Evolutionary conservation across 2,113 vertebrate species (phyloP).

Genomic region (Gobiocypris rarus): DNA sequence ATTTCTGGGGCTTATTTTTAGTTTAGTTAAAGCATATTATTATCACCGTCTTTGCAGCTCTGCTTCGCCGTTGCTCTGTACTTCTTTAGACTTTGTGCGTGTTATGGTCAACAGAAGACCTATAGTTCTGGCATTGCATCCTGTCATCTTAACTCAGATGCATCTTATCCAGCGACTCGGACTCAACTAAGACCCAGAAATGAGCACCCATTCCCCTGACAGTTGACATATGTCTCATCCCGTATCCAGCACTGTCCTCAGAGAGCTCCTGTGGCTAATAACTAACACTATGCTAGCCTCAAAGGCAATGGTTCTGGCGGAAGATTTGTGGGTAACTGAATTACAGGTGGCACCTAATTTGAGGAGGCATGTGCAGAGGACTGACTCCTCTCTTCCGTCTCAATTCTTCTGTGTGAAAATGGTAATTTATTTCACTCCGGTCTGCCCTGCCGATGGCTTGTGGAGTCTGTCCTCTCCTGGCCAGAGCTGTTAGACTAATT

Average conservation of each 20-base stretch:
- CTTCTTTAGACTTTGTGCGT: neutral
- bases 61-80: neutral
- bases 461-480: conserved; percentile 38
- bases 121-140: neutral
- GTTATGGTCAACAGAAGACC: conserved; percentile 26
- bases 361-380: conserved; percentile 40
- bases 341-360: conserved; percentile 49
- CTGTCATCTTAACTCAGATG: conserved; percentile 16
- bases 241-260: neutral
- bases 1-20: conserved; percentile 1
- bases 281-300: conserved; percentile 16
- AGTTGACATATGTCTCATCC: conserved; percentile 29
- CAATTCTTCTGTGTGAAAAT: conserved; percentile 36
- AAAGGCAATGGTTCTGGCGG: neutral
- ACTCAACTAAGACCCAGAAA: conserved; percentile 3
- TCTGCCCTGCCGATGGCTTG: conserved; percentile 11
- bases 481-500: conserved; percentile 38
- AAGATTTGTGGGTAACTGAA: conserved; percentile 42
- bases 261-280: conserved; percentile 27
- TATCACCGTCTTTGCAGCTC: neutral
- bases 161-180: neutral
- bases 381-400: conserved; percentile 33
- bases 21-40: neutral
- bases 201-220: conserved; percentile 34
- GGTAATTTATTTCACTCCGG: conserved; percentile 40